Conservation (phyloP, 2,113 vertebrate species). For the Acrocephalus kingi region DNA sequence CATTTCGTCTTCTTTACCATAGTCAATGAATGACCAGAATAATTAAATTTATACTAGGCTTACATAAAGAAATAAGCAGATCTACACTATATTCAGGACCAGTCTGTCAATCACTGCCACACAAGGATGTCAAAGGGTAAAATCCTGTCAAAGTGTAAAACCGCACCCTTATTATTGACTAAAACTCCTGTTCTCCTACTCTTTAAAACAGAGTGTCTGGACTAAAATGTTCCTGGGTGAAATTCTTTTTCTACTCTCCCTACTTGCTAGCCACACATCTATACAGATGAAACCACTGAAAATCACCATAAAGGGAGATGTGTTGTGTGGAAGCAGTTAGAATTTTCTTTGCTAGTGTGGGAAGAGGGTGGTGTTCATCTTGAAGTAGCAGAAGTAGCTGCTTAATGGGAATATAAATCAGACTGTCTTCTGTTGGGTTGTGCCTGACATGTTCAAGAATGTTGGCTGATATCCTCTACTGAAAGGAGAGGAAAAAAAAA, state of each 20-base stretch:
- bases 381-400: background rate
- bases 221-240: background rate
- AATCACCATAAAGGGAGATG: background rate
- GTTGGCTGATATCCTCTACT: background rate
- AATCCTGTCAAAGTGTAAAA: background rate
- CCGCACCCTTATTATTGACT: background rate
- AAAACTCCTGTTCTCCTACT: background rate
- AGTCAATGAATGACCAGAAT: background rate
- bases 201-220: background rate
- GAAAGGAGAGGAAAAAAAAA: background rate
- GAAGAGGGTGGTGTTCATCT: background rate
- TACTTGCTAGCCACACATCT: background rate
- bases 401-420: background rate
- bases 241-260: background rate
- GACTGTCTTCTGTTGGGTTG: background rate
- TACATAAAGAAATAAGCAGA: background rate
- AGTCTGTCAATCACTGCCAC: background rate
- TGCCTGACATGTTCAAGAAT: background rate
- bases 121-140: background rate
- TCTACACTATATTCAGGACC: background rate
- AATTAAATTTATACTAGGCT: background rate
- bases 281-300: background rate
- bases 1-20: background rate
- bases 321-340: background rate
- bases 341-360: background rate